Evolutionary conservation across 2,888 invertebrate genomes (phyloP), one percentile per base, ranked within the genome.

Genomic region (Scaptomyza flava): DNA sequence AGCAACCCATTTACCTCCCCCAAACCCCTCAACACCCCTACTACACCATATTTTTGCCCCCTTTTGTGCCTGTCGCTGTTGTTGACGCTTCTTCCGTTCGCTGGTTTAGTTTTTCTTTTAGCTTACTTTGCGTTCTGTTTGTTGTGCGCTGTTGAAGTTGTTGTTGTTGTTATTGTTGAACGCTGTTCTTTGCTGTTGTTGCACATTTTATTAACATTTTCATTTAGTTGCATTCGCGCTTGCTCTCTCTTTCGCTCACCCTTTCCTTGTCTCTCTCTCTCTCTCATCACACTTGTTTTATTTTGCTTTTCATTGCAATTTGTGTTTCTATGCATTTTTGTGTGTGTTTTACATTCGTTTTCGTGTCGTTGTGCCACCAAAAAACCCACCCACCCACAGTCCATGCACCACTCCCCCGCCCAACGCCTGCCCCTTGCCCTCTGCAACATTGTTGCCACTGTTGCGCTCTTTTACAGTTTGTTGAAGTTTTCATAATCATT

Each of bases 301-400:
- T 79, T 78, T 79, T 73, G 84, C 81, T 79, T 88, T 79, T 79
- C 84, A 79, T 82, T 84, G 89, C 89, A 88, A 85, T 87, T 89
- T 89, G 72, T 80, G 75, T 81, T 83, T 75, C 81, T 80, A 81
- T 89, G 82, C 82, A 87, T 83, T 85, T 83, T 84, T 83, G 89
- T 87, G 82, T 87, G 87, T 87, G 85, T 80, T 84, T 84, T 81
- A 87, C 87, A 83, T 76, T 86, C 79, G 81, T 77, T 87, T 86
- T 83, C 77, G 77, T 88, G 77, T 81, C 79, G 68, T 38, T 27
- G 51, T 51, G 36, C 51, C 72, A 50, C 52, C 51, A 68, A 31
- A 51, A 52, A 23, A 17, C 17, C 41, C 41, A 17, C 3, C 70
- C 66, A 70, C 62, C 63, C 62, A 74, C 50, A 50, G 50, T 57